Conservation (phyloP, 2,113 vertebrate genomes). For the Dissostichus mawsoni region DNA sequence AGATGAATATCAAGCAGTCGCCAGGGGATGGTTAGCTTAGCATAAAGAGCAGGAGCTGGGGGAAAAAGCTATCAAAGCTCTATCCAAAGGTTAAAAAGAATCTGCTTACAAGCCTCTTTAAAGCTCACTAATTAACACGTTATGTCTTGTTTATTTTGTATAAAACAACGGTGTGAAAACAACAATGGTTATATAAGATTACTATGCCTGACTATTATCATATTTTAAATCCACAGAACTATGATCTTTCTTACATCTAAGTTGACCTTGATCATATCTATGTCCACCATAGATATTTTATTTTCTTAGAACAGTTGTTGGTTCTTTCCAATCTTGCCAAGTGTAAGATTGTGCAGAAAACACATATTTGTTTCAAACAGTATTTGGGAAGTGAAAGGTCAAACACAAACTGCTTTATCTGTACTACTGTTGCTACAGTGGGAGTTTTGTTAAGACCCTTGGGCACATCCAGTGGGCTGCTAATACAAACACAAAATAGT, state of each 20-base stretch:
- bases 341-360: slow-evolving; percentile 9
- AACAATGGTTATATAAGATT: no score
- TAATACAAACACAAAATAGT: slow-evolving; percentile 56
- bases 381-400: slow-evolving; percentile 57
- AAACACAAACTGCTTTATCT: slow-evolving; percentile 47
- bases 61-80: background rate
- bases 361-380: slow-evolving; percentile 15
- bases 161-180: no score
- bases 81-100: background rate
- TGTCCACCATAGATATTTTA: background rate
- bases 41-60: background rate
- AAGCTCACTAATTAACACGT: background rate
- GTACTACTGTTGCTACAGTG: slow-evolving; percentile 50
- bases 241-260: background rate
- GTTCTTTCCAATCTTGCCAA: slow-evolving; percentile 1
- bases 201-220: background rate
- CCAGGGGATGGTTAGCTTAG: background rate
- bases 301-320: slow-evolving; percentile 3
- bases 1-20: background rate
- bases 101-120: background rate
- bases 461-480: slow-evolving; percentile 61
- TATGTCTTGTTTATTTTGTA: no score
- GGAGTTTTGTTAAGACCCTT: slow-evolving; percentile 54
- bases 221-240: background rate
- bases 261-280: background rate